A percentile compares a stretch with the other conserved stretches of the same genome.
phyloP scores from a whole-genome alignment of 92 coral and sea anemone genomes.

The Epizoanthus rinbou region DNA sequence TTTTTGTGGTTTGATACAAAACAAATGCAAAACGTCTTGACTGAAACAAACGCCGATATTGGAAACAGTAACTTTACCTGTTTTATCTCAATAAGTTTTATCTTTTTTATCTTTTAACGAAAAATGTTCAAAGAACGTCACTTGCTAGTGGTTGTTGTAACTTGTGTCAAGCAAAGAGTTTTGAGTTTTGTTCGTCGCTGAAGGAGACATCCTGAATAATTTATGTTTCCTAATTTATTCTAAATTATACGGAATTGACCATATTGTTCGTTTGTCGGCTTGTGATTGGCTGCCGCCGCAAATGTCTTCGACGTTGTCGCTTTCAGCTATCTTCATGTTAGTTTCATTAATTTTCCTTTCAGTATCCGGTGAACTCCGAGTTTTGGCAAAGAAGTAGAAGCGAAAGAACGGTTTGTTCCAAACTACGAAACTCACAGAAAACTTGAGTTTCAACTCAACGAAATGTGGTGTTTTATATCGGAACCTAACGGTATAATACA shows the following conservation, averaged over 20 bases:
- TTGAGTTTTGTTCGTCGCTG: neutral
- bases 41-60: slow-evolving; percentile 18
- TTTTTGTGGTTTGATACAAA: neutral
- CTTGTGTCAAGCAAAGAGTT: neutral
- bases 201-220: slow-evolving; percentile 18
- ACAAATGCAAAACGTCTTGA: neutral
- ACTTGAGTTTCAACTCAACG: neutral
- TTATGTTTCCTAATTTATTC: slow-evolving; percentile 39
- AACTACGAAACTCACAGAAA: neutral
- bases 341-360: slow-evolving; percentile 17
- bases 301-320: slow-evolving; percentile 56
- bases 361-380: slow-evolving; percentile 23
- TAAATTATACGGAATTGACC: slow-evolving; percentile 46
- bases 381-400: neutral
- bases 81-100: slow-evolving; percentile 3
- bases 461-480: slow-evolving; percentile 94
- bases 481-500: slow-evolving; percentile 98
- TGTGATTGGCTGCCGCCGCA: slow-evolving; percentile 59
- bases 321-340: slow-evolving; percentile 55
- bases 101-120: neutral
- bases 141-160: neutral
- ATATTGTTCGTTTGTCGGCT: slow-evolving; percentile 36
- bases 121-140: neutral
- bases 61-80: neutral
- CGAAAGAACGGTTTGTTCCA: neutral